Evolutionary conservation across 2,888 invertebrate species (phyloP).

Genomic region (Acheta domesticus): DNA sequence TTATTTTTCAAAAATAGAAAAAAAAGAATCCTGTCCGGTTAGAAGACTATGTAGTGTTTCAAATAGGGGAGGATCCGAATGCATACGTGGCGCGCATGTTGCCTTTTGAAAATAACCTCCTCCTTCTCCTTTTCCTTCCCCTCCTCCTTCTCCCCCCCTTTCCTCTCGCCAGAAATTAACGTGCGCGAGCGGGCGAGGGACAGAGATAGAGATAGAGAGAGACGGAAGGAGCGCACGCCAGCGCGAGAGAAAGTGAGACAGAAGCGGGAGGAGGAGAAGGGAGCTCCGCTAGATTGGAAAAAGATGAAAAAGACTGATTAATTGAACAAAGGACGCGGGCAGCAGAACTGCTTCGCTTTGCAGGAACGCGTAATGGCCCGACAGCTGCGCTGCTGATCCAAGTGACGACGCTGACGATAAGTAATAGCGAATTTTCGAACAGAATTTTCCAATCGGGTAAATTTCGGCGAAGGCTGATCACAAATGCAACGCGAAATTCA

Average conservation of each 20-base stretch:
- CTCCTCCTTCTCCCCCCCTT: background rate
- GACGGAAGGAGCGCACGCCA: too few relatives aligned
- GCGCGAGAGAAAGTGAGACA: background rate
- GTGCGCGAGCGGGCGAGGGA: constrained; percentile 8
- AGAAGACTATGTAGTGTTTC: constrained; percentile 24
- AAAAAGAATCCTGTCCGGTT: background rate
- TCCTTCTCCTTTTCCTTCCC: background rate
- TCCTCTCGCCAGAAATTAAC: constrained; percentile 11
- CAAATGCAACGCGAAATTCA: too few relatives aligned
- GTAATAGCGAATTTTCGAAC: too few relatives aligned
- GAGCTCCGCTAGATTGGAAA: constrained; percentile 30
- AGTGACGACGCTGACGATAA: too few relatives aligned
- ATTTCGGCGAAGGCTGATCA: too few relatives aligned
- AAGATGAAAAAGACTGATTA: constrained; percentile 34
- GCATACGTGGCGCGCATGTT: constrained; percentile 20
- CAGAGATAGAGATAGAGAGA: constrained; percentile 18
- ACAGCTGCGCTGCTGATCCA: too few relatives aligned
- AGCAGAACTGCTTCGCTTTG: too few relatives aligned
- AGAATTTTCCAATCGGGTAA: too few relatives aligned
- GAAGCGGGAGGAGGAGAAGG: background rate
- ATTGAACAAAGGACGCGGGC: constrained; percentile 32
- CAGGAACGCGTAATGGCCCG: too few relatives aligned
- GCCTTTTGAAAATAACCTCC: constrained; percentile 24
- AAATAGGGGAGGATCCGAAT: constrained; percentile 30
- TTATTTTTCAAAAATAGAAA: background rate